Evolutionary conservation across 2,113 vertebrate genomes (phyloP).

Genomic region (Syrrhaptes paradoxus): DNA sequence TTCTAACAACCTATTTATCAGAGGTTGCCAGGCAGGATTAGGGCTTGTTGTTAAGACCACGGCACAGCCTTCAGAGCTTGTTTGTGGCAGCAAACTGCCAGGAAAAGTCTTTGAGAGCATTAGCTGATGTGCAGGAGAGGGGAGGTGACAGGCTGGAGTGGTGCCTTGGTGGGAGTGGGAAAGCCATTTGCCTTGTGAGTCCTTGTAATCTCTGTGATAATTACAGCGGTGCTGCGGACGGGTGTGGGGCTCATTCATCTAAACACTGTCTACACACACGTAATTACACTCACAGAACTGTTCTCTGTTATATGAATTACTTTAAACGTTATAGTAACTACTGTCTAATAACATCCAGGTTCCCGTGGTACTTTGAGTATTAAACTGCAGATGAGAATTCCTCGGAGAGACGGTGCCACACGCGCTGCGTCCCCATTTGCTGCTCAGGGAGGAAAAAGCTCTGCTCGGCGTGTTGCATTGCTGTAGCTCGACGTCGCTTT

Average conservation of each 20-base stretch:
- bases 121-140: neutral
- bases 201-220: neutral
- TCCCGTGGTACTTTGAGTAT: neutral
- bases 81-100: neutral
- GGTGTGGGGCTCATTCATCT: neutral
- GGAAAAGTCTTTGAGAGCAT: neutral
- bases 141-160: neutral
- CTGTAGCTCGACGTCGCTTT: neutral
- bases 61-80: neutral
- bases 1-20: neutral
- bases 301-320: neutral
- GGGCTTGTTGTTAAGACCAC: neutral
- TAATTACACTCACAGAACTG: neutral
- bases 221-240: neutral
- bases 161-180: neutral
- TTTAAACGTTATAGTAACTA: neutral
- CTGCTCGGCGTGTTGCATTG: fast-evolving
- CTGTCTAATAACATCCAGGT: neutral
- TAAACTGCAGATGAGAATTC: neutral
- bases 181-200: neutral
- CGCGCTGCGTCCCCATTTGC: neutral
- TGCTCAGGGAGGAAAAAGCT: neutral
- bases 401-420: neutral
- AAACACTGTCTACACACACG: neutral
- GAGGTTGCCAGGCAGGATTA: neutral